Evolutionary conservation across 2,797 vertebrate species (phyloP), one percentile per base, ranked within the genome.

Genomic region (Gymnothorax javanicus): DNA sequence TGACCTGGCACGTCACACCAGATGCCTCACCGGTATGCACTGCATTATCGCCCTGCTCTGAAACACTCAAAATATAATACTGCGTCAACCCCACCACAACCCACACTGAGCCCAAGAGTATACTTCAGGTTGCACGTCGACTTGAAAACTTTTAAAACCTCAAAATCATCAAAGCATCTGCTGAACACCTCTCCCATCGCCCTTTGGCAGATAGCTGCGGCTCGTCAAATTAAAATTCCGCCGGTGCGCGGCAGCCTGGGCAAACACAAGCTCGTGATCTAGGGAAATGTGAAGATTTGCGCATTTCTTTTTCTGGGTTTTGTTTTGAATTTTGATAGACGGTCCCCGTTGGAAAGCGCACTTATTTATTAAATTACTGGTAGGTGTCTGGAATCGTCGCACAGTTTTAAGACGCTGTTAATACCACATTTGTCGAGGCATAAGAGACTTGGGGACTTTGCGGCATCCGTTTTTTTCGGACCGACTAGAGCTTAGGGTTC

Each of bases 361-460:
- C 54, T 13, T 57, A 2, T 9, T 20, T n/a, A 5, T 23, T 56
- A 0, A 7, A n/a, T 1, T 56, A 3, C 23, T 12, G 3, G 27
- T 85, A 91, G 8, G 25, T 4, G 91, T 90, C 92, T 92, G 92
- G 33, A 87, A 91, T 93, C 91, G 94, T 91, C 90, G 91, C 87
- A 59, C 4, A 85, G 88, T 93, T 91, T 91, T 91, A 93, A 88
- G 92, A 69, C 89, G 90, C 93, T 43, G 90, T 84, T 52, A 89
- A 88, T 88, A 91, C 91, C 91, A 91, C 93, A 90, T 85, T 79
- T 73, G 5, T 86, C 86, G 90, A 23, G 71, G 50, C 86, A 64
- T 43, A 43, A 43, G 33, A 33, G 87, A 87, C 9, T 82, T 17
- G 1, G 87, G 91, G 91, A 92, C 93, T 92, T 90, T 71, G 52